These are phyloP conservation scores for Phalacrocorax pelagicus DNA, from an alignment of 2,113 vertebrate genomes.

Conservation along the genomic window DNA sequence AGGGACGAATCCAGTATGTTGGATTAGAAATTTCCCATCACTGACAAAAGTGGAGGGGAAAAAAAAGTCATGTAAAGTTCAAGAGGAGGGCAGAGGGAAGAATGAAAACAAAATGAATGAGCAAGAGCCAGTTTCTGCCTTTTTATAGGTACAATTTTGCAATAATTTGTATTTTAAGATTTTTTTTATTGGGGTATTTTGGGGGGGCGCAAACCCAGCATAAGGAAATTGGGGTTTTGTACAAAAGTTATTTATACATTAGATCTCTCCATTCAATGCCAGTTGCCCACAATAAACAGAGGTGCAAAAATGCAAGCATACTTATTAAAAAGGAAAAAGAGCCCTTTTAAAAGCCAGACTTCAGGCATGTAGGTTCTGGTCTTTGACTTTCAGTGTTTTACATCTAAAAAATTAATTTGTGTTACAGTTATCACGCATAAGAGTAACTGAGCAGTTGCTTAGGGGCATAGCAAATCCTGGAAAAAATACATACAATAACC, in stretches of 20 bases:
- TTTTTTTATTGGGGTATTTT: background rate
- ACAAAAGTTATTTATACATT: background rate
- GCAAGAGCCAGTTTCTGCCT: background rate
- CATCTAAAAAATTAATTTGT: background rate
- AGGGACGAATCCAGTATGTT: slow-evolving; percentile 54
- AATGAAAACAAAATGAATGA: slow-evolving; percentile 45
- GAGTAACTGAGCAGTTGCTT: background rate
- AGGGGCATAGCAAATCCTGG: background rate
- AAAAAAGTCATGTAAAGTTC: slow-evolving; percentile 61
- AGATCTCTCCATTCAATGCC: background rate
- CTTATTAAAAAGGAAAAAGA: background rate
- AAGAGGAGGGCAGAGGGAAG: slow-evolving; percentile 59
- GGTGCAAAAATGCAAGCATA: background rate
- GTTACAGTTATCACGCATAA: background rate
- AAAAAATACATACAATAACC: background rate
- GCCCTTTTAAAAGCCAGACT: background rate
- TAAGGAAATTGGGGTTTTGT: background rate
- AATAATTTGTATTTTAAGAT: background rate
- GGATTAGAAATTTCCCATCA: slow-evolving; percentile 66
- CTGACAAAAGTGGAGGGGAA: slow-evolving; percentile 45
- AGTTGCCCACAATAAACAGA: background rate
- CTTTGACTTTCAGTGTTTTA: background rate
- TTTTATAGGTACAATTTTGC: background rate
- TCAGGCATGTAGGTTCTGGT: background rate
- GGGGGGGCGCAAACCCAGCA: background rate